These are phyloP conservation scores for Drosophila novamexicana DNA, from an alignment of 1,140 invertebrate species.

Conservation along the genomic window DNA sequence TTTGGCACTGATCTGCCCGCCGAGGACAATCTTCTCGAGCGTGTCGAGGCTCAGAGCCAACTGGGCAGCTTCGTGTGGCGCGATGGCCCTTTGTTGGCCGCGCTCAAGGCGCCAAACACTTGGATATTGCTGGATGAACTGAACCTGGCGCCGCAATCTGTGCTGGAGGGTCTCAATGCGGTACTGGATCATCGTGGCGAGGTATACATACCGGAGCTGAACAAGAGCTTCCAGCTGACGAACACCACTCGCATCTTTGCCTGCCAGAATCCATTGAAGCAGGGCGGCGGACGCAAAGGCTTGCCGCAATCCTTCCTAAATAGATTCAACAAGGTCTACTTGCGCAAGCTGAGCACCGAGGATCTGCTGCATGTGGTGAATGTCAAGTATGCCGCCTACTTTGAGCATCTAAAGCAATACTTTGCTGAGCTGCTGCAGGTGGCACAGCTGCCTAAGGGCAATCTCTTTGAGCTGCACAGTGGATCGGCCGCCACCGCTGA, in stretches of 20 bases:
- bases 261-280: constrained; percentile 98
- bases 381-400: constrained; percentile 64
- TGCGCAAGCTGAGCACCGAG: constrained; percentile 90
- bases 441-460: constrained; percentile 21
- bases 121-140: constrained; percentile 99
- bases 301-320: constrained; percentile 99
- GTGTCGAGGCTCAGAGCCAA: constrained; percentile 19
- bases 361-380: constrained; percentile 88
- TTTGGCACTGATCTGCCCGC: constrained; percentile 99
- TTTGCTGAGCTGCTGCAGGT: constrained; percentile 39
- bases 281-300: constrained; percentile 97
- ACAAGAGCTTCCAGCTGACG: constrained; percentile 92
- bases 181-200: constrained; percentile 99
- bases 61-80: constrained; percentile 96
- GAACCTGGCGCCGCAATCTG: constrained; percentile 99
- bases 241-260: constrained; percentile 95
- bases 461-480: constrained; percentile 61
- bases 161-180: constrained; percentile 98
- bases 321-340: constrained; percentile 98
- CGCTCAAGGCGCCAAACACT: constrained; percentile 93
- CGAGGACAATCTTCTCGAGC: constrained; percentile 87
- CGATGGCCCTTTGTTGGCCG: constrained; percentile 97
- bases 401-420: constrained; percentile 52
- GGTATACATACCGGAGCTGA: constrained; percentile 97
- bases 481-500: background rate